phyloP scores from a whole-genome alignment of 1,140 invertebrate species.

The Ostrea denselamellosa region DNA sequence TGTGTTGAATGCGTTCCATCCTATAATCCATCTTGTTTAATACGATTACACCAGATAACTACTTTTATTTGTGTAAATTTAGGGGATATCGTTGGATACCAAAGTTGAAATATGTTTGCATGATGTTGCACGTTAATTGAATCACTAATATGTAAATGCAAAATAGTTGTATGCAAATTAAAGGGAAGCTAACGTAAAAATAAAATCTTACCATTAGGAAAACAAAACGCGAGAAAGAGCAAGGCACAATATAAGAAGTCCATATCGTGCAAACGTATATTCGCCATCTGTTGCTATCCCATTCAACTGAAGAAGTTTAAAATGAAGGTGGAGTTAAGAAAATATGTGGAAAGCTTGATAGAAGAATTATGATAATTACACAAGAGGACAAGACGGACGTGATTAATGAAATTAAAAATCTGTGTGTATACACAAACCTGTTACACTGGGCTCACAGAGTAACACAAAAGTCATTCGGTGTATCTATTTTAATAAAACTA shows the following conservation, averaged over 20 bases:
- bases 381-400: neutral
- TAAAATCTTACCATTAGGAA: neutral
- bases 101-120: neutral
- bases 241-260: neutral
- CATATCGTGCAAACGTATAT: neutral
- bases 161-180: neutral
- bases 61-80: too few relatives aligned
- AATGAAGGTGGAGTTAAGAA: neutral
- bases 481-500: neutral
- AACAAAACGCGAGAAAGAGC: neutral
- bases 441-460: neutral
- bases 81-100: too few relatives aligned
- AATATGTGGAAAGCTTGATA: neutral
- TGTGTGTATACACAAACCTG: neutral
- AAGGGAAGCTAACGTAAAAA: neutral
- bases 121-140: neutral
- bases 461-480: neutral
- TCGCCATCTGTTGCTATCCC: neutral
- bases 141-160: neutral
- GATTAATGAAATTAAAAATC: neutral
- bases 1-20: too few relatives aligned
- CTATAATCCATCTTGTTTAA: too few relatives aligned
- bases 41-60: too few relatives aligned
- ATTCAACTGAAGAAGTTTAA: neutral
- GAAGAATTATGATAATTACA: conserved; percentile 1